phyloP scores from a whole-genome alignment of 2,113 vertebrate genomes.

The Myrmophylax atrothorax region DNA sequence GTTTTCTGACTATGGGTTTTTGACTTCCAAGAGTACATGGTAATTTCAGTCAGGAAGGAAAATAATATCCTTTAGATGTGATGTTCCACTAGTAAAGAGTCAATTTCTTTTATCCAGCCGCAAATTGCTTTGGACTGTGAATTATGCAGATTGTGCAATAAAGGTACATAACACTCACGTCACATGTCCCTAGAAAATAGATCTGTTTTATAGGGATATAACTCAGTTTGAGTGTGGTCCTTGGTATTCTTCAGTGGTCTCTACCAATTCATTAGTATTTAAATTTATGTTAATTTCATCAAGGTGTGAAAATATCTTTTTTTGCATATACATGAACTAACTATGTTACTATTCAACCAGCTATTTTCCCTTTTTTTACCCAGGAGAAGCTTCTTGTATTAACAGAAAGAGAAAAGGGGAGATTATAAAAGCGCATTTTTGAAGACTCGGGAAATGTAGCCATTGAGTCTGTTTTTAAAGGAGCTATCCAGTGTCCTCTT shows the following conservation, averaged over 20 bases:
- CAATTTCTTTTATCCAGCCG: slow-evolving; percentile 4
- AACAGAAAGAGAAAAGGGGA: slow-evolving; percentile 30
- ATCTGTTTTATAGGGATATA: slow-evolving; percentile 41
- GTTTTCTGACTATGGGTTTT: background rate
- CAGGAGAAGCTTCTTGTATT: slow-evolving; percentile 50
- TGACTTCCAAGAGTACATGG: background rate
- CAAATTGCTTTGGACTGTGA: background rate
- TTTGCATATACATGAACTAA: slow-evolving; percentile 80
- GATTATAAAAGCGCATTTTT: background rate
- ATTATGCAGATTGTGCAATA: slow-evolving; percentile 33
- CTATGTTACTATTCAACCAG: slow-evolving; percentile 69
- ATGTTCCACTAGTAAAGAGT: slow-evolving; percentile 1
- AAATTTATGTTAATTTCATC: slow-evolving; percentile 82
- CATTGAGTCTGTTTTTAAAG: background rate
- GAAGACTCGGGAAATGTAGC: background rate
- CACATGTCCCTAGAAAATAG: slow-evolving; percentile 45
- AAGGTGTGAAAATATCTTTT: slow-evolving; percentile 80
- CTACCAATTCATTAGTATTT: slow-evolving; percentile 76
- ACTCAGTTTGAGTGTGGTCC: slow-evolving; percentile 16
- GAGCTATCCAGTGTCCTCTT: background rate
- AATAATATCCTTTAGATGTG: slow-evolving; percentile 17
- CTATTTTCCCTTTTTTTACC: background rate
- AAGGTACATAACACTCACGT: slow-evolving; percentile 19
- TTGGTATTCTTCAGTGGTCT: slow-evolving; percentile 63
- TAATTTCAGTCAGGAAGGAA: slow-evolving; percentile 46